Evolutionary conservation across 2,113 vertebrate genomes (phyloP), one percentile per base, ranked within the genome.

Genomic region (Leucopternis melanops): DNA sequence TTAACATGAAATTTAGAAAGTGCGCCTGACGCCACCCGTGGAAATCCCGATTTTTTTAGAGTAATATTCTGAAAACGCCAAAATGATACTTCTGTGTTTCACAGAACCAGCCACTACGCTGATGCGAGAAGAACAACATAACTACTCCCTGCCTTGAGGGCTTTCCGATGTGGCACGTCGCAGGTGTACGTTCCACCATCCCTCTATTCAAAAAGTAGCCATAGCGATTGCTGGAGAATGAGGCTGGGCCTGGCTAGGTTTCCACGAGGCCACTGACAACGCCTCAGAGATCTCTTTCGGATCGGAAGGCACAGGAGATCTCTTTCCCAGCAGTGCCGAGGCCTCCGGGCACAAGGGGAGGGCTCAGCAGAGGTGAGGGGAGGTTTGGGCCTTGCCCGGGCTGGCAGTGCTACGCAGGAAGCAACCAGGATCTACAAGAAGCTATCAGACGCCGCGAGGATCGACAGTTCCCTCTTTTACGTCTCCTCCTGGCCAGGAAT

Each of bases 261-360:
- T 5, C 42, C 27, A 44, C 0, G 2, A 73, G 8, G 29, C 22
- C 17, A 9, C 32, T 17, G 81, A 47, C 0, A 3, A 18, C 16
- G 34, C 45, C 13, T 19, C 45, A 11, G 45, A 47, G 45, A 47
- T 11, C 45, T 47, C 75, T 66, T 59, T 47, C 1, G 1, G 29
- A 36, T 47, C 8, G 7, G 29, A 13, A 42, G 40, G 31, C 23
- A 13, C 34, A 10, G 26, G 9, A 16, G 13, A 16, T 44, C 55
- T 52, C 52, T 26, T 66, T 67, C 34, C 62, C 15, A n/a, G 38
- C 13, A 49, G 40, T 4, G 3, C 47, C 49, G 44, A 20, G 70
- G 44, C 49, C 50, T 36, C n/a, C 0, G 1, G 29, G 29, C 26
- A 44, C 13, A 11, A 32, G 13, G 22, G 18, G 32, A 55, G 11